Percentiles rank a stretch among this genome's conserved stretches.
These are phyloP conservation scores for Hormiphora californensis DNA, from an alignment of 37 sponge, comb jelly and placozoan species.

Conservation along the genomic window DNA sequence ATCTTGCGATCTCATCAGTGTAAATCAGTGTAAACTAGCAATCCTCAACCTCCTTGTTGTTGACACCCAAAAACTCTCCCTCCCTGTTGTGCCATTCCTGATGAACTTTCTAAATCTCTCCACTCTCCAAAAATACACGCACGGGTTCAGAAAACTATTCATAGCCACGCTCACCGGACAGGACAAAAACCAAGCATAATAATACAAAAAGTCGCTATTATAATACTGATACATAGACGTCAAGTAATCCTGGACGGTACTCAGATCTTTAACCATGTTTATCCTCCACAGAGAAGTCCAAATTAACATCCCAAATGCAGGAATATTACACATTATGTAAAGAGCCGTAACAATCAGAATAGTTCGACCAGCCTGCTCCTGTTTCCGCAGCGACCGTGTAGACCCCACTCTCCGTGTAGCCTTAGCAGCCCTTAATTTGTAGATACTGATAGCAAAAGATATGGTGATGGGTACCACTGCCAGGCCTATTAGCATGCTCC, in stretches of 20 bases:
- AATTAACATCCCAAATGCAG: background rate
- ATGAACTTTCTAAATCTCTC: background rate
- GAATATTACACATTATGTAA: background rate
- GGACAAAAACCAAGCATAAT: background rate
- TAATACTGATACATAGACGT: background rate
- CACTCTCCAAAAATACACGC: background rate
- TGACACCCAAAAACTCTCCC: background rate
- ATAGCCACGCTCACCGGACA: background rate
- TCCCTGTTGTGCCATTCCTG: background rate
- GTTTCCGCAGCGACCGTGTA: background rate
- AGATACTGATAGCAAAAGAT: background rate
- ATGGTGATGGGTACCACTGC: background rate
- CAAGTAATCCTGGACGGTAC: background rate
- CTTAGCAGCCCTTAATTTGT: background rate
- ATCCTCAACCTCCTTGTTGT: background rate
- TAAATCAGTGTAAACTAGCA: too few species aligned
- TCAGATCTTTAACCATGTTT: background rate
- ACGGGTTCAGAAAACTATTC: slow-evolving; percentile 10
- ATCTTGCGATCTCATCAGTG: background rate
- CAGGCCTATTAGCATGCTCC: background rate
- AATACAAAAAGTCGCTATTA: background rate
- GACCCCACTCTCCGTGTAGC: background rate
- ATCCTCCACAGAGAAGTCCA: background rate
- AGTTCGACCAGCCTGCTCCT: background rate
- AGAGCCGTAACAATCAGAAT: background rate